A percentile compares a stretch with the other conserved stretches of the same genome.
phyloP scores from a whole-genome alignment of 2,888 invertebrate genomes.

The Spodoptera littoralis region DNA sequence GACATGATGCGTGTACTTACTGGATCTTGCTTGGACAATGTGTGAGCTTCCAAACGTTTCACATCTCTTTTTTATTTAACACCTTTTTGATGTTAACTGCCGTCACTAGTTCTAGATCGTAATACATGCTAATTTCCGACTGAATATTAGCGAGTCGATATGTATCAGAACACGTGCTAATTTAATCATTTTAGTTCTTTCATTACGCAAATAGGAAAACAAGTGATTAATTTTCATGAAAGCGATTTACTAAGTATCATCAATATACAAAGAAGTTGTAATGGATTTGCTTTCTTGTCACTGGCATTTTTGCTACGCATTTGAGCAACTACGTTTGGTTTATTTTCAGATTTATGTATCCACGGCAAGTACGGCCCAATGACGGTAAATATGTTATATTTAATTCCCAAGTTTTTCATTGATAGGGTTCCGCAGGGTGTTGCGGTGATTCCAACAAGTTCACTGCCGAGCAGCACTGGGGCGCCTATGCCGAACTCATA shows the following conservation, averaged over 20 bases:
- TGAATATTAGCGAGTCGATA: slow-evolving; percentile 65
- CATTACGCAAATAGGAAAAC: slow-evolving; percentile 36
- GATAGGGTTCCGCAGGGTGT: slow-evolving; percentile 64
- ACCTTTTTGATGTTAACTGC: slow-evolving; percentile 22
- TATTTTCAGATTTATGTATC: slow-evolving; percentile 66
- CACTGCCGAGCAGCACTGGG: slow-evolving; percentile 65
- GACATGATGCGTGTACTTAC: slow-evolving; percentile 40
- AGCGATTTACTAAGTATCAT: slow-evolving; percentile 60
- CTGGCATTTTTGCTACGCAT: slow-evolving; percentile 14
- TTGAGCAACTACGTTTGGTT: slow-evolving; percentile 11
- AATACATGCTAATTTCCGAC: slow-evolving; percentile 68
- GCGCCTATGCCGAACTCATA: slow-evolving; percentile 74
- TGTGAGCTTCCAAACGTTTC: slow-evolving; percentile 22
- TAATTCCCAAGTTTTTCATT: slow-evolving; percentile 49
- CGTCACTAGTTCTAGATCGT: slow-evolving; percentile 35
- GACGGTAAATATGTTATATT: slow-evolving; percentile 76
- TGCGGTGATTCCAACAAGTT: slow-evolving; percentile 71
- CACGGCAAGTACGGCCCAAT: slow-evolving; percentile 73
- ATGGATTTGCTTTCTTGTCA: slow-evolving; percentile 9
- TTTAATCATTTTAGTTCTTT: slow-evolving; percentile 21
- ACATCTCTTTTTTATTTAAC: slow-evolving; percentile 34
- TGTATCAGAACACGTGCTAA: slow-evolving; percentile 38
- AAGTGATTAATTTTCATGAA: slow-evolving; percentile 34
- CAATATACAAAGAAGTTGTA: slow-evolving; percentile 47
- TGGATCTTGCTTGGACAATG: slow-evolving; percentile 18